These are phyloP conservation scores for Cavia porcellus DNA, from an alignment of 2,113 vertebrate species.

Conservation along the genomic window DNA sequence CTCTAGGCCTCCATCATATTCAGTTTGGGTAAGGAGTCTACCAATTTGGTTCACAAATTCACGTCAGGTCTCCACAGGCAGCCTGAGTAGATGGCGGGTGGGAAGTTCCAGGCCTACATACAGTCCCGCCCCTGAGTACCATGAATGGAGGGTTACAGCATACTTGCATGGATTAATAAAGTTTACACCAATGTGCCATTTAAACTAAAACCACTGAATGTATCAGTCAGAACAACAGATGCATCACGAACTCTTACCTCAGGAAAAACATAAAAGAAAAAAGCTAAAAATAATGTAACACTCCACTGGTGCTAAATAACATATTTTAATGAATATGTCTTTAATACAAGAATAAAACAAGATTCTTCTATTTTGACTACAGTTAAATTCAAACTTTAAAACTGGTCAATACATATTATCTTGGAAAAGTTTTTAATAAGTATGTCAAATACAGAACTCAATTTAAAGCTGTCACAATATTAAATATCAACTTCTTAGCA, in stretches of 20 bases:
- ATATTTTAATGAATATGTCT: constrained; percentile 76
- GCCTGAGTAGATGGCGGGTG: not conserved
- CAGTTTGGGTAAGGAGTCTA: not conserved
- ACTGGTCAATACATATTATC: constrained; percentile 68
- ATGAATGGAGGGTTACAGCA: not conserved
- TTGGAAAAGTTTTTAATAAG: constrained; percentile 57
- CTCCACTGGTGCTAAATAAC: constrained; percentile 50
- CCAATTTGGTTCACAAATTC: constrained; percentile 14
- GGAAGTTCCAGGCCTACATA: not conserved
- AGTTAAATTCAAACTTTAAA: constrained; percentile 69
- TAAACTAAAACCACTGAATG: not conserved
- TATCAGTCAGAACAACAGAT: not conserved
- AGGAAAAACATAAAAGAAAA: constrained; percentile 63
- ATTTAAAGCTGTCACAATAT: constrained; percentile 58
- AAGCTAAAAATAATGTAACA: constrained; percentile 48
- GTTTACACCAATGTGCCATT: not conserved
- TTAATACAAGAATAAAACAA: constrained; percentile 71
- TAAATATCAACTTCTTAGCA: constrained; percentile 71
- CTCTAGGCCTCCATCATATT: not conserved
- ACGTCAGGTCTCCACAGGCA: not conserved
- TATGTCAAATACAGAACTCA: constrained; percentile 72
- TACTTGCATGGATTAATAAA: not conserved
- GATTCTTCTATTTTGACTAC: constrained; percentile 54
- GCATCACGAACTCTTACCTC: constrained; percentile 31
- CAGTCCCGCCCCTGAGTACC: not conserved